Percentiles rank a stretch among this genome's conserved stretches.
phyloP scores from a whole-genome alignment of 1,140 invertebrate species.

The Cherax quadricarinatus region DNA sequence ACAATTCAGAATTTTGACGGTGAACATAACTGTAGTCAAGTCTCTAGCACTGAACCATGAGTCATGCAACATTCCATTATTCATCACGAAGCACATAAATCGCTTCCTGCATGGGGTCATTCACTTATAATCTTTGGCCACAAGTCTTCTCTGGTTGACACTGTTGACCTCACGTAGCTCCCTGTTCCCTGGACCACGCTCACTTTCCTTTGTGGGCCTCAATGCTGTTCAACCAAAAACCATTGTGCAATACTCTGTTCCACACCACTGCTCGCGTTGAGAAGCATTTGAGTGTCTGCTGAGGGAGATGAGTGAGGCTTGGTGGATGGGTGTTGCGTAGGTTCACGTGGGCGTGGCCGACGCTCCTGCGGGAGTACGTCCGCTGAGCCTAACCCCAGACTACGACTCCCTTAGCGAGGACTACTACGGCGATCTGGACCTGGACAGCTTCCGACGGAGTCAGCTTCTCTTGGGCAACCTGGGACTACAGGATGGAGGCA shows the following conservation, averaged over 20 bases:
- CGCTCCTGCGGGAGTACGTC: neutral
- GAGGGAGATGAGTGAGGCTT: neutral
- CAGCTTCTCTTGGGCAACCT: constrained; percentile 34
- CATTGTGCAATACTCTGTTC: neutral
- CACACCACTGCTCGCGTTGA: neutral
- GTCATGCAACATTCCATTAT: neutral
- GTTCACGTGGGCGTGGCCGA: neutral
- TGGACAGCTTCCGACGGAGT: constrained; percentile 89
- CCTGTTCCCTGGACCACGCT: neutral
- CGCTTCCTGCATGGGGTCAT: neutral
- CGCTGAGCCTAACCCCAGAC: neutral
- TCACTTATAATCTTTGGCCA: neutral
- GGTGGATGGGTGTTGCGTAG: neutral
- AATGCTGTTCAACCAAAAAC: neutral
- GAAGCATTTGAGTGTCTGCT: neutral
- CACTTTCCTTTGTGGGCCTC: neutral
- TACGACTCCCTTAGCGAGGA: constrained; percentile 83
- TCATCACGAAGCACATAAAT: neutral
- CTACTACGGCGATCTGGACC: constrained; percentile 95
- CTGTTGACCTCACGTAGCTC: no score
- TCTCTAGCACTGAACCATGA: neutral
- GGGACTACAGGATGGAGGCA: neutral
- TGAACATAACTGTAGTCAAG: no score
- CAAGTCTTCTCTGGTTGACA: constrained; percentile 1
- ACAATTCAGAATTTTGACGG: neutral